Conservation (phyloP, 2,113 vertebrate species). For the Pedetes capensis region DNA sequence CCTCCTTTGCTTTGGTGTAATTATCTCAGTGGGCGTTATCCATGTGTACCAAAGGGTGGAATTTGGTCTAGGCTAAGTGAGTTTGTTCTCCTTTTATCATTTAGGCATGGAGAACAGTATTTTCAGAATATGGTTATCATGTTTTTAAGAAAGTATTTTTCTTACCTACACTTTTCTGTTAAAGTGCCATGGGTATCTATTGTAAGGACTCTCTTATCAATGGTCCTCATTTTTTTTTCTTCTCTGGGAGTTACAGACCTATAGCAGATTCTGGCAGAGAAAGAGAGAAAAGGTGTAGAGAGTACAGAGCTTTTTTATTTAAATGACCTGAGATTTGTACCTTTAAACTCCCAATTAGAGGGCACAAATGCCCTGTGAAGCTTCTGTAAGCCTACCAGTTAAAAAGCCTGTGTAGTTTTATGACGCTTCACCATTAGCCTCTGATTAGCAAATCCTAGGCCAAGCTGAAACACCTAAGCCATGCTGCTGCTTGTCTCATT, state of each 20-base stretch:
- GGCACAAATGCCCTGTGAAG: constrained; percentile 37
- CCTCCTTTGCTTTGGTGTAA: constrained; percentile 30
- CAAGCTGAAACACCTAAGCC: constrained; percentile 46
- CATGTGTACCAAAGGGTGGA: constrained; percentile 55
- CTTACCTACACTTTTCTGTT: not conserved
- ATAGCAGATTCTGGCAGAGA: not conserved
- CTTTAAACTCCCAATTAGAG: constrained; percentile 71
- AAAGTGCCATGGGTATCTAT: not conserved
- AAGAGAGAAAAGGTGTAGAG: not conserved
- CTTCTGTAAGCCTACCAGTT: constrained; percentile 56
- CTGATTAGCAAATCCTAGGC: constrained; percentile 67
- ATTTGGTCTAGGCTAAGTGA: constrained; percentile 60
- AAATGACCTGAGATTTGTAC: constrained; percentile 56
- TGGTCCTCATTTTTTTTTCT: not conserved
- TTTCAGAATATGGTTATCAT: constrained; percentile 21
- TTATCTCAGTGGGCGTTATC: constrained; percentile 42
- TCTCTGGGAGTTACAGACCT: not conserved
- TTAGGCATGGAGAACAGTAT: not conserved
- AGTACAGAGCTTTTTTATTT: constrained; percentile 40
- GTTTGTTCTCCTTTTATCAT: constrained; percentile 64
- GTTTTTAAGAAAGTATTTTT: constrained; percentile 32
- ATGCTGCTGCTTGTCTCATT: constrained; percentile 7
- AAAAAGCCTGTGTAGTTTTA: constrained; percentile 40
- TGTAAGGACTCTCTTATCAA: not conserved
- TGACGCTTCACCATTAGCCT: constrained; percentile 35